These are phyloP conservation scores for Pocillopora meandrina DNA, from an alignment of 92 coral and sea anemone genomes.

Conservation along the genomic window DNA sequence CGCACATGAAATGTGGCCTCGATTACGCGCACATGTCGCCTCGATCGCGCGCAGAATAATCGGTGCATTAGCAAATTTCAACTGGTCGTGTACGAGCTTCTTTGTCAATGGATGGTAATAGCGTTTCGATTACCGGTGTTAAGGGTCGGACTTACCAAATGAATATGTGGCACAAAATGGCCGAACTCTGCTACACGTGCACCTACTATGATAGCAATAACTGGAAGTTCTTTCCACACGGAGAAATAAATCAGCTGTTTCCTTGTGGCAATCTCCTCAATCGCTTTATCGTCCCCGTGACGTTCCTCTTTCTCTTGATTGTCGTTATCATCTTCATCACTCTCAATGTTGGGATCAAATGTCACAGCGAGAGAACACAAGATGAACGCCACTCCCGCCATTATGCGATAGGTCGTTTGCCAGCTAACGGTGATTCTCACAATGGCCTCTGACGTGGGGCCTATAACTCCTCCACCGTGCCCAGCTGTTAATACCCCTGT, in stretches of 20 bases:
- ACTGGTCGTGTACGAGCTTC: too few relatives aligned
- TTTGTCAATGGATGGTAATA: too few relatives aligned
- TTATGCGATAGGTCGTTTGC: constrained; percentile 41
- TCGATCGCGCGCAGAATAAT: too few relatives aligned
- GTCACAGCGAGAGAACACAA: constrained; percentile 31
- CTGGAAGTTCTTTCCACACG: constrained; percentile 30
- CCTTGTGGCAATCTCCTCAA: neutral
- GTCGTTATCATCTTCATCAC: neutral
- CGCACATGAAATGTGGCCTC: too few relatives aligned
- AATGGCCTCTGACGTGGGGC: constrained; percentile 40
- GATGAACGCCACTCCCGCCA: constrained; percentile 30
- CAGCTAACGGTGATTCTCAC: constrained; percentile 39
- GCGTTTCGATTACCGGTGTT: neutral
- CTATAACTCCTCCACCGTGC: constrained; percentile 53
- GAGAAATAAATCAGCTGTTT: neutral
- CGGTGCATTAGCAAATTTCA: too few relatives aligned
- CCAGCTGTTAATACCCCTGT: constrained; percentile 49
- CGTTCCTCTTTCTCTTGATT: neutral
- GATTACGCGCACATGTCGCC: too few relatives aligned
- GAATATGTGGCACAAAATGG: constrained; percentile 35
- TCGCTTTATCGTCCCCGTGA: neutral
- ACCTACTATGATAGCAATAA: constrained; percentile 2
- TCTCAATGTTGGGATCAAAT: constrained; percentile 51
- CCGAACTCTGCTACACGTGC: constrained; percentile 19
- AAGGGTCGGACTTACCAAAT: neutral